Evolutionary conservation across 2,113 vertebrate genomes (phyloP), one percentile per base, ranked within the genome.

Genomic region (Scomber colias): DNA sequence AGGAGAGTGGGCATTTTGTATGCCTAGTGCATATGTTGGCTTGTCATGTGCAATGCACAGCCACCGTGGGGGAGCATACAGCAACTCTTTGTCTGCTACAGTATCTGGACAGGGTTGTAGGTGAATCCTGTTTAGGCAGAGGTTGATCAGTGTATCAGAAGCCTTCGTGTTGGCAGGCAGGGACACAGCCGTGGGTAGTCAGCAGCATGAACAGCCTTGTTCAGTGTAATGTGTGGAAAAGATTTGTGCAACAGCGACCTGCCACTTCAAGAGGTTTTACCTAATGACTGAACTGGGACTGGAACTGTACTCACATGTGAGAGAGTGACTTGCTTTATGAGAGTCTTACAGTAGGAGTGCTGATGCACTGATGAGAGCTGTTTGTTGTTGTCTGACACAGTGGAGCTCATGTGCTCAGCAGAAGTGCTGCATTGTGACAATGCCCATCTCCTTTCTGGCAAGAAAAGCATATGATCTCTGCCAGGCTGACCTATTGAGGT

Each of bases 111-210:
- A 66, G 82, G 72, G 73, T 21, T 72, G 71, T 77, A 60, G 72
- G 63, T 81, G 77, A 83, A 81, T 83, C 65, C 71, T 70, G 73
- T 76, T 81, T 69, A 69, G 83, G 83, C 85, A 81, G 79, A 83
- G 83, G 72, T 83, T 40, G 35, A 40, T 86, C 85, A 71, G 79
- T 78, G 70, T 81, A 80, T 79, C 80, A 85, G 81, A 81, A 87
- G 78, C 80, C 81, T 86, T 74, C 55, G 11, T 83, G 79, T 79
- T 90, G 86, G 89, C 89, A 89, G 81, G 46, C 68, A 27, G 68
- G 60, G 72, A 62, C 14, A 55, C 49, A 27, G 24, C 87, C 88
- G 62, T 73, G 86, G 82, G 89, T 86, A 87, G 84, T 91, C 70
- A 62, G 71, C 82, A 73, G 48, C 82, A 63, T 70, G 81, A 75